Base-by-base conservation (phyloP, 1,140 invertebrate genomes). In the Drosophila sturtevanti region DNA sequence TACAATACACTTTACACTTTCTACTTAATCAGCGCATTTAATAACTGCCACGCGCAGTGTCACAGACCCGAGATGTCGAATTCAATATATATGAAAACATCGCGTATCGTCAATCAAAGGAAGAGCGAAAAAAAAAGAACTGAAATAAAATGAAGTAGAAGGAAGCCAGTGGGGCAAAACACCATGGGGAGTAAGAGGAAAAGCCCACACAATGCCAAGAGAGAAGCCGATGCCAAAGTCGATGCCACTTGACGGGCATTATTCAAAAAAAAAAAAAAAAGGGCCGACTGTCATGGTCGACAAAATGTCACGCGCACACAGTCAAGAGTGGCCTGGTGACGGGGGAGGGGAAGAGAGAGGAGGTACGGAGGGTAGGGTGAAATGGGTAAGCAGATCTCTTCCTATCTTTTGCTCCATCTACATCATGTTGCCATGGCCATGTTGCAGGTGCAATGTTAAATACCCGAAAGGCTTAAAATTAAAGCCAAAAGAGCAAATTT, bases 11-110 rank as follows among this genome's bases (percentile, higher is more conserved):
- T 76, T 87, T 87, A 70, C 70, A 66, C 72, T 82, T 87, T 82
- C 52, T 77, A 87, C 84, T 87, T 87, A 87, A 82, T 87, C 82
- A 87, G 84, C 73, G 68, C 72, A 79, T 89, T 87, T 87, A 82
- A 87, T 87, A 87, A 89, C 79, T 82, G 76, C 68, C 82, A 86
- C 79, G 71, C 68, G 82, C 84, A 79, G 65, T 60, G 66, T 59
- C 51, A 61, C 44, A 72, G 71, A 41, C 48, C 7, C 31, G 41
- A 56, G 41, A 58, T 16, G 4, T 48, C 16, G 75, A 66, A 87
- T 70, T 82, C 79, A 73, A 89, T 86, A 76, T 76, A 52, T 68
- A 76, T 76, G 51, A 76, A 71, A 82, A 89, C 82, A 69, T 77
- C 73, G 16, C 16, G 74, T 60, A 68, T 70, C 82, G 79, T 87